Conservation (phyloP, 2,888 invertebrate genomes). For the Tetranychus piercei region DNA sequence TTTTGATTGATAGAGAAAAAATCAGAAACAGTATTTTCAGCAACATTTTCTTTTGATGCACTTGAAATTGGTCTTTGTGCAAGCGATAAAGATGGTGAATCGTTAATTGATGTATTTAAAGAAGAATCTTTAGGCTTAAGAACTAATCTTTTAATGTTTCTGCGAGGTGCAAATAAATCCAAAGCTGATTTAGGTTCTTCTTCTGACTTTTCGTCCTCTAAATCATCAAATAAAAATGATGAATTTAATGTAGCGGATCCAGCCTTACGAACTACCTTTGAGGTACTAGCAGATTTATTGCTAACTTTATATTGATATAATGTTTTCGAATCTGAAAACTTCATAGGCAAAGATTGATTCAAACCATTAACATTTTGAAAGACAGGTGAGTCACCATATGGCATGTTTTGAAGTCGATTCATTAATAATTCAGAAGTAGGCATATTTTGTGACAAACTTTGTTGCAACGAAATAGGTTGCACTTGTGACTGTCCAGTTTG, state of each 20-base stretch:
- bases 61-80: neutral
- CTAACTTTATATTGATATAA: constrained; percentile 20
- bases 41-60: neutral
- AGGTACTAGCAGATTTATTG: constrained; percentile 6
- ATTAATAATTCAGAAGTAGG: constrained; percentile 27
- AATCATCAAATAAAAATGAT: constrained; percentile 52
- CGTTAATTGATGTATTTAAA: neutral
- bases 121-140: constrained; percentile 40
- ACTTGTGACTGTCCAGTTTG: neutral
- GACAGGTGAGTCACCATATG: constrained; percentile 70
- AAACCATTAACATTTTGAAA: constrained; percentile 34
- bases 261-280: neutral
- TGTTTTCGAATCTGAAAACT: constrained; percentile 22
- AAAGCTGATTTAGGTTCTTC: constrained; percentile 50
- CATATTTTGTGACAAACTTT: neutral
- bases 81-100: neutral
- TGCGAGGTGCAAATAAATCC: constrained; percentile 37
- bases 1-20: neutral
- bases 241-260: neutral
- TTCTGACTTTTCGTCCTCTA: constrained; percentile 46
- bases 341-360: constrained; percentile 10
- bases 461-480: constrained; percentile 6
- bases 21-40: neutral
- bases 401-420: constrained; percentile 31
- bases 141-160: constrained; percentile 50